Conservation (phyloP, 2,888 invertebrate species). For the Ommatoiulus sabulosus region DNA sequence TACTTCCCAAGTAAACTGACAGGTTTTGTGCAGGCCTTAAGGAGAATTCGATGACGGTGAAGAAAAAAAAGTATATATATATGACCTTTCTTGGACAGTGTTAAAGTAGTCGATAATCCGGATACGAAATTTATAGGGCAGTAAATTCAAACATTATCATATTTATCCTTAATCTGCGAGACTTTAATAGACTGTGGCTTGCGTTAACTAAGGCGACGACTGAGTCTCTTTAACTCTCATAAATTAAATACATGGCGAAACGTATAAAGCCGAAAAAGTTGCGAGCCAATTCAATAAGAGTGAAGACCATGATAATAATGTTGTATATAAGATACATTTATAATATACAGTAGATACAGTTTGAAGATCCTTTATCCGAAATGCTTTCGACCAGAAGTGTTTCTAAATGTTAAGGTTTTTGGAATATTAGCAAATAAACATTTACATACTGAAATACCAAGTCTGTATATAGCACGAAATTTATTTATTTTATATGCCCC, state of each 20-base stretch:
- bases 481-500: too few species aligned
- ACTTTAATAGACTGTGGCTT: neutral
- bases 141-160: neutral
- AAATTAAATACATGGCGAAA: neutral
- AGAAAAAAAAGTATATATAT: neutral
- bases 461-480: too few species aligned
- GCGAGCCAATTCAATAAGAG: too few species aligned
- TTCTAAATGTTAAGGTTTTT: too few species aligned
- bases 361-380: too few species aligned
- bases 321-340: too few species aligned
- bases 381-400: too few species aligned
- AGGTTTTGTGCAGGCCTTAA: neutral
- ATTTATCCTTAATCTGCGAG: neutral
- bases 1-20: neutral
- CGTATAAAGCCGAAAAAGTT: neutral
- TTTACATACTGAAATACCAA: too few species aligned
- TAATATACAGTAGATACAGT: too few species aligned
- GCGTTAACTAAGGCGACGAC: neutral
- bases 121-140: neutral
- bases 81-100: neutral
- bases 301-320: too few species aligned
- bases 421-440: too few species aligned
- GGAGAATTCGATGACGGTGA: neutral
- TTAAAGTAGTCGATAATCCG: neutral
- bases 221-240: neutral